Evolutionary conservation across 2,888 invertebrate species (phyloP).

Genomic region (Candidula unifasciata): DNA sequence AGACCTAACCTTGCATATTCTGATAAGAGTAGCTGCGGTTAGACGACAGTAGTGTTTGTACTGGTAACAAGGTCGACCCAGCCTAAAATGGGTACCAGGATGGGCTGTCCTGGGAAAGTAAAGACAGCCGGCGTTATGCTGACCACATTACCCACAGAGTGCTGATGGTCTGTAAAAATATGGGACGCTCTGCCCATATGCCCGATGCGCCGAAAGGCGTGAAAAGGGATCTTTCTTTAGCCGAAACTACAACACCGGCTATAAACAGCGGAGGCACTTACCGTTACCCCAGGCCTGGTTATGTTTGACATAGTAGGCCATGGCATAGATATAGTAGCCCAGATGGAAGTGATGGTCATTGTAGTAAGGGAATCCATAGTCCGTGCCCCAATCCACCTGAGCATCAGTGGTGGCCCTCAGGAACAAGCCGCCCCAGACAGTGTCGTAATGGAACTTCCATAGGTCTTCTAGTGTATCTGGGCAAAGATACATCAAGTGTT

Average conservation of each 20-base stretch:
- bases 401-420: constrained; percentile 60
- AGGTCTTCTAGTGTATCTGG: background rate
- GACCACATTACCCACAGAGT: too few relatives aligned
- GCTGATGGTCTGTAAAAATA: too few relatives aligned
- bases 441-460: constrained; percentile 69
- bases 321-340: constrained; percentile 68
- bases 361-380: constrained; percentile 69
- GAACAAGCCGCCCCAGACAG: constrained; percentile 68
- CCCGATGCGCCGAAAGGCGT: too few relatives aligned
- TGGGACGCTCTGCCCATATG: too few relatives aligned
- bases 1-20: too few relatives aligned
- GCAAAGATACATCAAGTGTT: background rate
- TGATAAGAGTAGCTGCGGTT: too few relatives aligned
- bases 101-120: too few relatives aligned
- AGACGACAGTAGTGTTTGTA: too few relatives aligned
- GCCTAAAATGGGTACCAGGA: too few relatives aligned
- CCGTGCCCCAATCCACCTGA: constrained; percentile 59
- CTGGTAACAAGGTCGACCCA: too few relatives aligned
- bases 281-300: constrained; percentile 62
- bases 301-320: constrained; percentile 66
- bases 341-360: constrained; percentile 72
- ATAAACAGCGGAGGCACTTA: constrained; percentile 42
- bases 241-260: background rate
- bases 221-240: too few relatives aligned
- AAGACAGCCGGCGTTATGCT: too few relatives aligned